Evolutionary conservation across 2,113 vertebrate species (phyloP).

Genomic region (Catagonus wagneri): DNA sequence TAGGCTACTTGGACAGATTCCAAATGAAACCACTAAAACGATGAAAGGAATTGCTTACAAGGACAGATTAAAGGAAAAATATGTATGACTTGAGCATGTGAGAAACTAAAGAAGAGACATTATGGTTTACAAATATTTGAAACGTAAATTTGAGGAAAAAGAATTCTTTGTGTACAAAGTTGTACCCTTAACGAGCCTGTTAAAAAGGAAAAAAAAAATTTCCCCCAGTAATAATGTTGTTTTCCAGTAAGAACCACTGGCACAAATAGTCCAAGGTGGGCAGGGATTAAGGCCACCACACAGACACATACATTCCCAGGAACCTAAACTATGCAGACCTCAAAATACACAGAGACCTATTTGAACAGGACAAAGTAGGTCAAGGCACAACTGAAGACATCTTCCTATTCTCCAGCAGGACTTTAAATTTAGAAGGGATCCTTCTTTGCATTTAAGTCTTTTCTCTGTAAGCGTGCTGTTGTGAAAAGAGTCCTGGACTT

Average conservation of each 20-base stretch:
- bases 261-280: neutral
- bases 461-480: neutral
- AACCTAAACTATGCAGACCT: conserved; percentile 42
- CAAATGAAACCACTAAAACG: conserved; percentile 67
- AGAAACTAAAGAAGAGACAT: conserved; percentile 57
- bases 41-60: conserved; percentile 45
- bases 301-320: neutral
- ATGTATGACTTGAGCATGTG: conserved; percentile 29
- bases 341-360: neutral
- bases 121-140: conserved; percentile 65
- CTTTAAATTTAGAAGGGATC: conserved; percentile 36
- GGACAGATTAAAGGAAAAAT: conserved; percentile 58
- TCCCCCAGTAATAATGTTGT: neutral
- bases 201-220: neutral
- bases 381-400: neutral
- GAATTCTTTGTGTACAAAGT: neutral
- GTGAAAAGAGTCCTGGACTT: neutral
- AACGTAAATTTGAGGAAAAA: conserved; percentile 53
- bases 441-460: neutral
- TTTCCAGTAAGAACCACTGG: conserved; percentile 42
- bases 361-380: conserved; percentile 5
- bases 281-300: neutral
- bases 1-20: conserved; percentile 54
- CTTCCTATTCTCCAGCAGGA: neutral
- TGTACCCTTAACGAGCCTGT: neutral